Evolutionary conservation across 2,797 vertebrate genomes (phyloP), one percentile per base, ranked within the genome.

Genomic region (Cirrhinus molitorella): DNA sequence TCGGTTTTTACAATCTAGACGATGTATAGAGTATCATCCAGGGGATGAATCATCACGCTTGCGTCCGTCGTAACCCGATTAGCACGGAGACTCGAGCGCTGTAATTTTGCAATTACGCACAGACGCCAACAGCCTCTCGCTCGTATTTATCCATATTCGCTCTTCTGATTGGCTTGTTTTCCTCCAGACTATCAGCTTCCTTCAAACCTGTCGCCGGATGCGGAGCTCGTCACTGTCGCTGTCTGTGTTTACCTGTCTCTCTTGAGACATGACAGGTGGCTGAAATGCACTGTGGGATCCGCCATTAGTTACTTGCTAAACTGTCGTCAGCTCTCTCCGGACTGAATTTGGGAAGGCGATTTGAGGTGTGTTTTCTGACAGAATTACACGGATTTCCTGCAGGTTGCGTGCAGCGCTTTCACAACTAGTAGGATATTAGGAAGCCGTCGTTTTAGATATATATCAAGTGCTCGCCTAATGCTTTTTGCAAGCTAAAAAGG

Each of bases 151-250:
- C 79, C 65, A 53, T 34, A 53, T 61, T 34, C 40, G 1, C 43
- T 37, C 31, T 49, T 43, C 65, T 73, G 75, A 67, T 66, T 67
- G 61, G 49, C 23, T 78, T 70, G 65, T 74, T 71, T 63, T 79
- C 23, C 23, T 71, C 71, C 67, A 16, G 72, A 43, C 68, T 57
- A 65, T 71, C 40, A 53, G 23, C 83, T 59, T 87, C 43, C 61
- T 70, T 84, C 74, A 79, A 79, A 67, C 21, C 43, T 81, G 83
- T 80, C 80, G 34, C 49, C 53, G 31, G 61, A 37, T 85, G 77
- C 81, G 76, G 68, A 70, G 79, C 85, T 86, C 79, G 87, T 85
- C 88, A 85, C 72, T 66, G 78, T 84, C 40, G 61, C 81, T 67
- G 85, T 85, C 85, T 79, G 66, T 70, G 77, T 73, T 71, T 72